Evolutionary conservation across 2,113 vertebrate species (phyloP), one percentile per base, ranked within the genome.

Genomic region (Syngnathus floridae): DNA sequence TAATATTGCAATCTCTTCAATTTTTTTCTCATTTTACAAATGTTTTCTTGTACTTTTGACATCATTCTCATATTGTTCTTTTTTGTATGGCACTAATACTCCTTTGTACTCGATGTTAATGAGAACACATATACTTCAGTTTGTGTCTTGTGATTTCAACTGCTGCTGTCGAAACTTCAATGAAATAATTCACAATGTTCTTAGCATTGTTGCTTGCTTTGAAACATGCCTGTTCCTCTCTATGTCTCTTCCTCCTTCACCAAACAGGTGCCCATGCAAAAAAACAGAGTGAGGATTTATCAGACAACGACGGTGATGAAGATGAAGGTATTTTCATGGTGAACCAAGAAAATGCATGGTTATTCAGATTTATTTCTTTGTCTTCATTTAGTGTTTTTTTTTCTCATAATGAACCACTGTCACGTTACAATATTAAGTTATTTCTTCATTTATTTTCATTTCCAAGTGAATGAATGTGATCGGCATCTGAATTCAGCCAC

Each of bases 221-320:
- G 91, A 98, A 98, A 95, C 92, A 31, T 87, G 92, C 90, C 88
- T 95, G 88, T 94, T 88, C 92, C 88, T 89, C 88, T 90, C 86
- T 88, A 86, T 92, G 90, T 94, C 90, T 93, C 90, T 93, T 87
- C 92, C 82, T 91, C 90, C 93, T 95, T 93, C 92, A 92, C 92
- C 90, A 93, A 61, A 90, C 90, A 99, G 96, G 96, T 92, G 88
- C 92, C 92, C 94, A 94, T 90, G 93, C 94, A 93, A 99, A 99
- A 96, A 99, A 98, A 96, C 95, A 97, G 93, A 94, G 93, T 78
- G 95, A 98, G 92, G 96, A 99, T 93, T 94, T 99, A 90, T 93
- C 94, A 84, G 96, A 98, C 94, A 99, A 98, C 93, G 95, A 98
- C 92, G 96, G 95, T 92, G 96, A 98, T 91, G 96, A 99, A 98